A percentile compares a stretch with the other conserved stretches of the same genome.
phyloP scores from a whole-genome alignment of 2,888 invertebrate species.

The Apamea anceps region DNA sequence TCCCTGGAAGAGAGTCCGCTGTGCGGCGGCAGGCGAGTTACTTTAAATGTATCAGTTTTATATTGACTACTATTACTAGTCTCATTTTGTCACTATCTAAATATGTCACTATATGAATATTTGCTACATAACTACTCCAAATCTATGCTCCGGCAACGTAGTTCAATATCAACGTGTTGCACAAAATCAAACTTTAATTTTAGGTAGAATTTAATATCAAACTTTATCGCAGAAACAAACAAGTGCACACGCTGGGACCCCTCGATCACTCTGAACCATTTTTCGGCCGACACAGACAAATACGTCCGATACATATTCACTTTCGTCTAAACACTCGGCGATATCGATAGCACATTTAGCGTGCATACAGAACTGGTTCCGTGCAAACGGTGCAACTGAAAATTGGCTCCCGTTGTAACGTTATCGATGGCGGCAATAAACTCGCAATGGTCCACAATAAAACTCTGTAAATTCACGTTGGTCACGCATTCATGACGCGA shows the following conservation, averaged over 20 bases:
- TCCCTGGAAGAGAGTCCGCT: conserved; percentile 28
- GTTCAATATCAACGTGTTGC: conserved; percentile 9
- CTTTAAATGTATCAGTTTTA: conserved; percentile 19
- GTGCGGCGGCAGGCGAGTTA: conserved; percentile 11
- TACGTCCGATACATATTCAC: conserved; percentile 61
- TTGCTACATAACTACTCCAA: not conserved
- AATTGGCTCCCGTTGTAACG: conserved; percentile 62
- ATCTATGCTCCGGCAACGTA: not conserved
- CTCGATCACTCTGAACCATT: conserved; percentile 30
- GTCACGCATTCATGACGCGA: conserved; percentile 51
- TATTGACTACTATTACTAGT: not conserved
- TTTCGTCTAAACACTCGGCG: conserved; percentile 61
- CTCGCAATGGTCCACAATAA: conserved; percentile 62
- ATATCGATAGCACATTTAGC: conserved; percentile 60
- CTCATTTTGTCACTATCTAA: not conserved
- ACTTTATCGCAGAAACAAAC: conserved; percentile 3
- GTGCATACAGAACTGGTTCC: conserved; percentile 51
- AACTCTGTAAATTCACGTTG: conserved; percentile 54
- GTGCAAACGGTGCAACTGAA: conserved; percentile 65
- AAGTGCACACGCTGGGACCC: not conserved
- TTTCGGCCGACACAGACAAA: conserved; percentile 56
- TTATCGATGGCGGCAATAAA: conserved; percentile 69
- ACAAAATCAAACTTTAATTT: conserved; percentile 12
- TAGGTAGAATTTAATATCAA: conserved; percentile 15
- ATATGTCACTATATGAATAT: conserved; percentile 6